phyloP scores from a whole-genome alignment of 2,888 invertebrate species.

The Pilophorus perplexus region DNA sequence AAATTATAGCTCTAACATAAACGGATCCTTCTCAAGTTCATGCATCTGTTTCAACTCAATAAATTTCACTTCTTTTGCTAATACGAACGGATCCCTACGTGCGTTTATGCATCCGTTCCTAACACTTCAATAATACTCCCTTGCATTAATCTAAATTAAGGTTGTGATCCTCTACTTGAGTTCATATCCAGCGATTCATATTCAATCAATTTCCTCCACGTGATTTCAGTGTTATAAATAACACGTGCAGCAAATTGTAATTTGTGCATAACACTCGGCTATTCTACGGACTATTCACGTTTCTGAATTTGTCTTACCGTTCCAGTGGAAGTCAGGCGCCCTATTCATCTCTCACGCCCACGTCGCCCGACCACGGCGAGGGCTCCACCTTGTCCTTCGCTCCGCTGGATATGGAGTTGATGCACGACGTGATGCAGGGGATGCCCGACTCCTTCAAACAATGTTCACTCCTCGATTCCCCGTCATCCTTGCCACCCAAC shows the following conservation, averaged over 20 bases:
- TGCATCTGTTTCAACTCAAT: no score
- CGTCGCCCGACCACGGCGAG: conserved; percentile 57
- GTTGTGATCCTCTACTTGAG: background rate
- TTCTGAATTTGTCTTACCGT: background rate
- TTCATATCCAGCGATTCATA: background rate
- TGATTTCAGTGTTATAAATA: no score
- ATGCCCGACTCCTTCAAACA: conserved; percentile 59
- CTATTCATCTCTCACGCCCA: conserved; percentile 56
- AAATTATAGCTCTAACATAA: no score
- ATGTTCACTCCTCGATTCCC: conserved; percentile 41
- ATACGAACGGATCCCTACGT: no score
- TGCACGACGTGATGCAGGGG: conserved; percentile 74
- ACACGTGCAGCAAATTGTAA: no score
- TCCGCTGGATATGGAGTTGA: conserved; percentile 60
- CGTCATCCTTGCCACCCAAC: background rate
- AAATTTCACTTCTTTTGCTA: no score
- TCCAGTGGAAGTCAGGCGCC: conserved; percentile 35
- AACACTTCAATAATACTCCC: no score
- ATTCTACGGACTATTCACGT: no score
- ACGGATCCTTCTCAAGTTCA: no score
- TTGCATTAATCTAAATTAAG: background rate
- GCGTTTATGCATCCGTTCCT: no score
- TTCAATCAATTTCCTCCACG: no score
- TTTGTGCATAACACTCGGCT: no score
- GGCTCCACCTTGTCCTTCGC: conserved; percentile 54